phyloP scores from a whole-genome alignment of 2,888 invertebrate genomes.

The Euplagia quadripunctaria region DNA sequence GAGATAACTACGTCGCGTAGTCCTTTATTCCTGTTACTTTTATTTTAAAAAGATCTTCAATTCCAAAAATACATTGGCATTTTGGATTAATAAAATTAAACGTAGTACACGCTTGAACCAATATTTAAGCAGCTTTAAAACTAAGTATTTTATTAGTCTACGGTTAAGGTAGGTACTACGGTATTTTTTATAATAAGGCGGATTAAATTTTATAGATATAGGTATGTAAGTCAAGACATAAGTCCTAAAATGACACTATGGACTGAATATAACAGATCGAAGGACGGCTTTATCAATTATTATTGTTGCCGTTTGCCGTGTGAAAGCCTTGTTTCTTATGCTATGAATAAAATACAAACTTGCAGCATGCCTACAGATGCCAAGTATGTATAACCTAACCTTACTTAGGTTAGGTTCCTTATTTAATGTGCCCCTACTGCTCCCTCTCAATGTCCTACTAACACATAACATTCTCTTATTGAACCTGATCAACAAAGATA shows the following conservation, averaged over 20 bases:
- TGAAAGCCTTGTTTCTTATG: neutral
- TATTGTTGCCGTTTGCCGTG: neutral
- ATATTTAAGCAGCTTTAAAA: too few relatives aligned
- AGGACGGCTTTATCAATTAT: neutral
- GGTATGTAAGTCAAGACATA: neutral
- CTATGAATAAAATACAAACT: neutral
- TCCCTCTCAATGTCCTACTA: neutral
- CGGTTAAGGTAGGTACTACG: too few relatives aligned
- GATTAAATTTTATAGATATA: neutral
- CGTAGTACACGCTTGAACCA: too few relatives aligned
- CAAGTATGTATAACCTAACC: too few relatives aligned
- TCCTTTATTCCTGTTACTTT: too few relatives aligned
- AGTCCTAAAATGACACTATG: neutral
- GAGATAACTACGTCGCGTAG: too few relatives aligned
- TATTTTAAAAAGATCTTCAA: too few relatives aligned
- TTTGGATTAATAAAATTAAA: too few relatives aligned
- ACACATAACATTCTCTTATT: neutral
- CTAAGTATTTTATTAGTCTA: too few relatives aligned
- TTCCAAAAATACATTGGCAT: too few relatives aligned
- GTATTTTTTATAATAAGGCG: neutral
- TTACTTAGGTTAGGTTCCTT: neutral
- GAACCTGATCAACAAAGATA: neutral
- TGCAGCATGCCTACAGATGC: neutral
- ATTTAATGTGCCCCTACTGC: neutral
- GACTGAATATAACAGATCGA: neutral